Evolutionary conservation across 2,888 invertebrate species (phyloP), one percentile per base, ranked within the genome.

Genomic region (Pyrrhosoma nymphula): DNA sequence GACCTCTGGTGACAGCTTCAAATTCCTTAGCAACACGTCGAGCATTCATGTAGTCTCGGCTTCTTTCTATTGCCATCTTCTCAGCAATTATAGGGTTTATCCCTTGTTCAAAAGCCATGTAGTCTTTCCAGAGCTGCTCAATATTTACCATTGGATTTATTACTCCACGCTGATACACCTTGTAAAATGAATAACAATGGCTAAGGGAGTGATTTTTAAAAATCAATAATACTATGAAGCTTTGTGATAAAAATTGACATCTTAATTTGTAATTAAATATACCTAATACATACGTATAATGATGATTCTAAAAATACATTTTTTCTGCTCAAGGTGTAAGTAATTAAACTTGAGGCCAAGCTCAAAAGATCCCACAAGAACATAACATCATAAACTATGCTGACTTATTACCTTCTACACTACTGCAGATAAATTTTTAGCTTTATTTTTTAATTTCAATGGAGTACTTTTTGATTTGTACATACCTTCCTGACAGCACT

Each of bases 1-100:
- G 97, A 0, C 99, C 99, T 96, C 99, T 97, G 0, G 99, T 99
- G 75, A 99, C 98, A 0, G 98, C 98, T 97, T 99, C 99, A 96
- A 99, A 97, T 97, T 99, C 99, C 97, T 99, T 99, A 69, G 99
- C 99, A 6, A 99, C 99, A 82, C 99, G 97, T 23, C 99, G 97
- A 0, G 99, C 99, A 97, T 99, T 99, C 99, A 99, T 99, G 96
- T 99, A 99, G 96, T 99, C 99, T 69, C 99, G 98, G 88, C 99
- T 99, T 56, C 99, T 97, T 97, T 99, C 99, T 97, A 99, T 98
- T 26, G 99, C 99, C 99, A 99, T 99, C 97, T 99, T 99, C 96
- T 99, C 99, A 0, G 99, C 99, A 96, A 99, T 98, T 96, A 98
- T 98, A 4, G 98, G 98, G 97, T 99, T 99, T 95, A 99, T 99